These are phyloP conservation scores for Gobio gobio DNA, from an alignment of 2,113 vertebrate species.

Conservation along the genomic window DNA sequence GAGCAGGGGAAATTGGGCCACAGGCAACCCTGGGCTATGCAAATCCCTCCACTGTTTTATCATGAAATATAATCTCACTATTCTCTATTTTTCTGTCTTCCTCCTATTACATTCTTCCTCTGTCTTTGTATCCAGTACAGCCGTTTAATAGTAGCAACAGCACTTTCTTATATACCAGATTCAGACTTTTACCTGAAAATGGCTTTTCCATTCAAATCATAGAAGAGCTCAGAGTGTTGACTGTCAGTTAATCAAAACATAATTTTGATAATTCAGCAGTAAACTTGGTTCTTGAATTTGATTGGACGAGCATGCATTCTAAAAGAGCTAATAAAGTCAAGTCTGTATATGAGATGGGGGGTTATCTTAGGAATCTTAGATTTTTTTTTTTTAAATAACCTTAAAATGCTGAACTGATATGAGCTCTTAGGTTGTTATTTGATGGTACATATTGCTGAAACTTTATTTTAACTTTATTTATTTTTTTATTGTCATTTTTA, in stretches of 20 bases:
- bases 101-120: constrained; percentile 28
- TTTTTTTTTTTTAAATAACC: no score
- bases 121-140: constrained; percentile 59
- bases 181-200: neutral
- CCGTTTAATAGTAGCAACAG: constrained; percentile 53
- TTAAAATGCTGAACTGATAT: no score
- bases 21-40: neutral
- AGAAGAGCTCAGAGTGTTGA: neutral
- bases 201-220: neutral
- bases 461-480: no score
- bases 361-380: no score
- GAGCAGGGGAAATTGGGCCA: neutral
- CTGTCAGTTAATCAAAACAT: neutral
- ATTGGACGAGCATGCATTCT: neutral
- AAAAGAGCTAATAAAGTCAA: neutral
- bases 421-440: no score
- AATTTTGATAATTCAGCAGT: neutral
- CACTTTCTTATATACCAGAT: constrained; percentile 35
- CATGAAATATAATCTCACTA: neutral
- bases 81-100: constrained; percentile 64
- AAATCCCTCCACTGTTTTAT: constrained; percentile 5
- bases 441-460: no score
- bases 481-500: no score
- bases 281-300: neutral
- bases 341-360: neutral